Conservation (phyloP, 2,797 vertebrate species). For the Argya squamiceps region DNA sequence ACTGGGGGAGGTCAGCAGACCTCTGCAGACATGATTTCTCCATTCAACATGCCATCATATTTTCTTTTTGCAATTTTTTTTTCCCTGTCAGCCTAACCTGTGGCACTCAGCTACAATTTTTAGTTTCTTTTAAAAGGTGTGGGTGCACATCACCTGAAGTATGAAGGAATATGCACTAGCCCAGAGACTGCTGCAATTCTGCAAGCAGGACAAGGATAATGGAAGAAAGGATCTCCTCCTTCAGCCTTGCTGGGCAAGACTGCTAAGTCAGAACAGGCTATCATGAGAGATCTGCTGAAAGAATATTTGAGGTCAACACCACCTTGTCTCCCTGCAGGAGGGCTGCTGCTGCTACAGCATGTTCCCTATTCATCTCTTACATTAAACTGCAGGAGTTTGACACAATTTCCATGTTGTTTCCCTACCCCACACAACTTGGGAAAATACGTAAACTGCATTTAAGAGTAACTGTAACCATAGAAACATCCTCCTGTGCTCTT, state of each 20-base stretch:
- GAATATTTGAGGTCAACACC: not conserved
- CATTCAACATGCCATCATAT: not conserved
- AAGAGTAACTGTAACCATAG: not conserved
- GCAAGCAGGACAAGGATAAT: not conserved
- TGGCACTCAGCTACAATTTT: not conserved
- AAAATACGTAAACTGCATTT: not conserved
- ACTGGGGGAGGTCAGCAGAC: not conserved
- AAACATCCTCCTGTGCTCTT: not conserved
- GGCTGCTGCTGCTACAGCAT: not conserved
- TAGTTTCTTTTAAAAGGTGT: not conserved
- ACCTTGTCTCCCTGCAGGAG: not conserved
- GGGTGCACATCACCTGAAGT: not conserved
- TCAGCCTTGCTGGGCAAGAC: not conserved
- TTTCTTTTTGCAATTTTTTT: not conserved
- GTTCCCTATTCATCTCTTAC: not conserved
- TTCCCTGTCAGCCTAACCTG: not conserved
- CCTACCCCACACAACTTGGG: not conserved
- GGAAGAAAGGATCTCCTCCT: not conserved
- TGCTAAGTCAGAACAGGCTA: not conserved
- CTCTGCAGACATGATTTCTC: not conserved
- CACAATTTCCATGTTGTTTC: not conserved
- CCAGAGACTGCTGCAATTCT: not conserved
- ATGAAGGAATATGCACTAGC: not conserved
- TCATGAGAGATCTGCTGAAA: not conserved
- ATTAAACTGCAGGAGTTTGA: not conserved